Conservation (phyloP, 2,113 vertebrate species). For the Eublepharis macularius region DNA sequence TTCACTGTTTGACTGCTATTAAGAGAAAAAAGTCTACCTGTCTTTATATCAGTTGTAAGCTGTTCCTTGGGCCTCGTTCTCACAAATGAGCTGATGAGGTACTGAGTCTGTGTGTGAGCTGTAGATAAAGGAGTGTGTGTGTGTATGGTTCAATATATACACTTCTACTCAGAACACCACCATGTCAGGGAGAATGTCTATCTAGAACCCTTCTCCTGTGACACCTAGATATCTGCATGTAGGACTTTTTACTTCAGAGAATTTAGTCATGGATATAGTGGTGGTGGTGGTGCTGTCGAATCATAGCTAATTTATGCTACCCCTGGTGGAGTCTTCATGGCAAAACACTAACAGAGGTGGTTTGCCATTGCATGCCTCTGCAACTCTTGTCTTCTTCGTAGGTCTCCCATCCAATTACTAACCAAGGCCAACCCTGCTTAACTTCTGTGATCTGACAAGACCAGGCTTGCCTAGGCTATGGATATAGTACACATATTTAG, state of each 20-base stretch:
- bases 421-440: too few relatives aligned
- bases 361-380: too few relatives aligned
- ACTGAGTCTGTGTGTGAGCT: background rate
- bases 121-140: background rate
- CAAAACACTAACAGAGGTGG: too few relatives aligned
- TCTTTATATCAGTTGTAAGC: background rate
- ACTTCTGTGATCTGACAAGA: too few relatives aligned
- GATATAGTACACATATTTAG: too few relatives aligned
- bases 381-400: too few relatives aligned
- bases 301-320: too few relatives aligned
- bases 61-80: background rate
- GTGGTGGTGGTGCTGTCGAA: too few relatives aligned
- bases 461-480: too few relatives aligned
- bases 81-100: background rate
- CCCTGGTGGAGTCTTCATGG: too few relatives aligned
- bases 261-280: background rate
- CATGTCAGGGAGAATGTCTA: background rate
- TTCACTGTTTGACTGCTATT: background rate
- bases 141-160: too few relatives aligned
- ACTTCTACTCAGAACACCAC: background rate
- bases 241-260: background rate
- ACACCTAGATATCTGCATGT: background rate
- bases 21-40: fast-evolving
- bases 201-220: background rate
- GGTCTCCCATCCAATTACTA: too few relatives aligned